These are phyloP conservation scores for Peromyscus polionotus DNA, from an alignment of 2,113 vertebrate genomes.

Conservation along the genomic window DNA sequence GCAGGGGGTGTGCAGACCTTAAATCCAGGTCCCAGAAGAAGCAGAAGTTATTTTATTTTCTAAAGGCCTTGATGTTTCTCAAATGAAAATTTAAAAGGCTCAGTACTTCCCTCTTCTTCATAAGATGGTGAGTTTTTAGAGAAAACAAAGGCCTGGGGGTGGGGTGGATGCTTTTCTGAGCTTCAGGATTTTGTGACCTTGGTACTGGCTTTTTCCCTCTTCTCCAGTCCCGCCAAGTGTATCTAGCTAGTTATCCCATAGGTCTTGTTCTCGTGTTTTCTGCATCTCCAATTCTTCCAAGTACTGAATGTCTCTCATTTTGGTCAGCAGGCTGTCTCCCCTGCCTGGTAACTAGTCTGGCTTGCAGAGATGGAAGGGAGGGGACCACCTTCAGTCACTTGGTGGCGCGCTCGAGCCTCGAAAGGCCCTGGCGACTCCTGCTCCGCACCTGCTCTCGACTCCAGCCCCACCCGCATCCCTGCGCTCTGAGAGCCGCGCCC, in stretches of 20 bases:
- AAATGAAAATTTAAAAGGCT: constrained; percentile 40
- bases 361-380: not conserved
- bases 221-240: not conserved
- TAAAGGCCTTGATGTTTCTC: constrained; percentile 48
- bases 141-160: constrained; percentile 21
- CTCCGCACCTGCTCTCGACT: not conserved
- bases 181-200: not conserved
- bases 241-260: not conserved
- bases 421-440: not conserved
- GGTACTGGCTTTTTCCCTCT: too few relatives aligned
- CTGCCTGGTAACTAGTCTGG: not conserved
- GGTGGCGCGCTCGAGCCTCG: constrained; percentile 77
- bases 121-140: constrained; percentile 24
- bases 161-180: not conserved
- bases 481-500: constrained; percentile 6
- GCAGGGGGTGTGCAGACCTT: constrained; percentile 23
- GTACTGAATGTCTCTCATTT: not conserved
- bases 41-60: constrained; percentile 41
- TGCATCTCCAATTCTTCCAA: not conserved
- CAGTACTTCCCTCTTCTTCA: constrained; percentile 6
- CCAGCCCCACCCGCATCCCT: not conserved
- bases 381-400: constrained; percentile 41
- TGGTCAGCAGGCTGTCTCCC: not conserved
- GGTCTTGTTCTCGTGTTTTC: not conserved
- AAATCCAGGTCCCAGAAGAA: not conserved